A percentile compares a stretch with the other conserved stretches of the same genome.
These are phyloP conservation scores for Tillus elongatus DNA, from an alignment of 2,888 invertebrate genomes.

Conservation along the genomic window DNA sequence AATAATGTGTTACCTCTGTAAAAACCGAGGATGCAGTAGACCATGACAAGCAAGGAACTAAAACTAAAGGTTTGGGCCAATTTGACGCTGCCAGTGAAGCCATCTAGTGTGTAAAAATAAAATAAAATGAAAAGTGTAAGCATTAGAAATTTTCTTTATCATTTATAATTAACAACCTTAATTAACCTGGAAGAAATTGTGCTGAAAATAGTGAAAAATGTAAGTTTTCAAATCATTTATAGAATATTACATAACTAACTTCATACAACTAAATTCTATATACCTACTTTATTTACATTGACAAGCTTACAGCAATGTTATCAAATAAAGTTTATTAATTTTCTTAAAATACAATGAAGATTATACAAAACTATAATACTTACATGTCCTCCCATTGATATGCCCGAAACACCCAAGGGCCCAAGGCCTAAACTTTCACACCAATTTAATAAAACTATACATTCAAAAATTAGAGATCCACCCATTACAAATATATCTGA, in stretches of 20 bases:
- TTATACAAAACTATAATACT: constrained; percentile 37
- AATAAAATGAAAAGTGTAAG: too few species aligned
- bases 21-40: constrained; percentile 94
- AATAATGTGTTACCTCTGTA: constrained; percentile 56
- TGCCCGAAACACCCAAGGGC: constrained; percentile 87
- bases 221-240: too few species aligned
- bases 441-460: constrained; percentile 87
- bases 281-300: too few species aligned
- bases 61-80: constrained; percentile 87
- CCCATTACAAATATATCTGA: constrained; percentile 99
- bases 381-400: constrained; percentile 98
- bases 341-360: too few species aligned
- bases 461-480: constrained; percentile 89
- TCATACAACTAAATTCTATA: too few species aligned
- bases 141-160: too few species aligned
- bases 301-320: too few species aligned
- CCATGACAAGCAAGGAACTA: constrained; percentile 96
- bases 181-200: too few species aligned
- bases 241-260: too few species aligned
- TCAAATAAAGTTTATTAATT: not conserved
- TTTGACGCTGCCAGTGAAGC: constrained; percentile 93
- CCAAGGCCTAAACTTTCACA: constrained; percentile 84
- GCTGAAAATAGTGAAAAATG: too few species aligned
- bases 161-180: too few species aligned
- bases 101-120: constrained; percentile 59